phyloP scores from a whole-genome alignment of 64 coral and sea anemone species.

The Pocillopora damicornis region DNA sequence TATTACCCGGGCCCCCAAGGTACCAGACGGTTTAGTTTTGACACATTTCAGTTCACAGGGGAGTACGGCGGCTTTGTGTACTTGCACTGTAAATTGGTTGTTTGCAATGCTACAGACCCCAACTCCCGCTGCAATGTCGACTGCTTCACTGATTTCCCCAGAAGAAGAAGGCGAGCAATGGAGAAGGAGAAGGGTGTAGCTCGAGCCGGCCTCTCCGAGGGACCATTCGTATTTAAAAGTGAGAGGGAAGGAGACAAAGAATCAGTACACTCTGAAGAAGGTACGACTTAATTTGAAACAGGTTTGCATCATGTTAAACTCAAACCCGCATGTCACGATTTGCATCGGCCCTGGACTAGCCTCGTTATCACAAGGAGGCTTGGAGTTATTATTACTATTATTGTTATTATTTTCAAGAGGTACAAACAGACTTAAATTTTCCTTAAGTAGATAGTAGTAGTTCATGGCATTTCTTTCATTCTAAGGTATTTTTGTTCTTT shows the following conservation, averaged over 20 bases:
- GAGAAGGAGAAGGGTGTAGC: constrained; percentile 23
- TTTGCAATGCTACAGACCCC: constrained; percentile 74
- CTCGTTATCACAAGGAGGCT: too few relatives aligned
- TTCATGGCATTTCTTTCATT: too few relatives aligned
- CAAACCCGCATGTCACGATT: too few relatives aligned
- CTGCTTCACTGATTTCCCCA: constrained; percentile 32
- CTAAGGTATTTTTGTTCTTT: too few relatives aligned
- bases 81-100: constrained; percentile 73
- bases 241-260: not conserved
- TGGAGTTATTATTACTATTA: too few relatives aligned
- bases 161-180: not conserved
- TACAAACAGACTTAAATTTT: too few relatives aligned
- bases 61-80: constrained; percentile 69
- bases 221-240: constrained; percentile 37
- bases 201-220: constrained; percentile 35
- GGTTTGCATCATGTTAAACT: too few relatives aligned
- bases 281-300: not conserved
- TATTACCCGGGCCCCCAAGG: constrained; percentile 34
- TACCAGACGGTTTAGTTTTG: constrained; percentile 72
- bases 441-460: too few relatives aligned
- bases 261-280: not conserved
- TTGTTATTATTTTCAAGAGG: too few relatives aligned
- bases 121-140: constrained; percentile 47
- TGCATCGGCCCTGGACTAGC: too few relatives aligned
- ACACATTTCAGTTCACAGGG: constrained; percentile 75